Base-by-base conservation (phyloP, 2,113 vertebrate species). In the Gasterosteus nipponicus region DNA sequence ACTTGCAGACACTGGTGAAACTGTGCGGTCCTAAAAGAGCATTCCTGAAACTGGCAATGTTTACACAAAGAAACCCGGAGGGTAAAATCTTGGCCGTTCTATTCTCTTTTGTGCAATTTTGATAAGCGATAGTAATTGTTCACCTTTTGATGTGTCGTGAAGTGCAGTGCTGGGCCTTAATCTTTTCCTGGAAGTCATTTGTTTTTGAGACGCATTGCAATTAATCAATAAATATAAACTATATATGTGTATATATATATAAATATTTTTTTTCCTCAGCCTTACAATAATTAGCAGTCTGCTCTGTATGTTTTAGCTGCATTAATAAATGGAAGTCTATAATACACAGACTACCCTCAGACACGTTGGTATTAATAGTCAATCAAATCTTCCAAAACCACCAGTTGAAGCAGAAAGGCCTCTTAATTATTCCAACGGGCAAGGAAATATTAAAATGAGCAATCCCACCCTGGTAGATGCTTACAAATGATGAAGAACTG, bases 391-490 rank as follows among this genome's bases (percentile, higher is more conserved):
- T 44, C 15, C 59, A 80, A 84, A 85, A 68, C 60, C 66, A 75
- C 80, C 33, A 57, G 66, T 35, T 38, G 44, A 83, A 42, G 76
- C 15, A 85, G 49, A 87, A 79, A 81, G 80, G 77, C 46, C 39
- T 38, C 41, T 42, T 54, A 64, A 76, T 81, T 78, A 82, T 66
- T 71, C 18, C 38, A 70, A 9, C 54, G 61, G 84, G 66, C 61
- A 61, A 67, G 59, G 63, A 41, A 77, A 83, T 87, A 77, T 86
- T 85, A 57, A 86, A 88, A 87, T 75, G 68, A 88, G 82, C 68
- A 57, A 89, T 87, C 84, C 85, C 86, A 88, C 89, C 88, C 83
- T 82, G 71, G 85, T 85, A 78, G 87, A 72, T 75, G 82, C 78
- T 75, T 75, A 84, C 68, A 82, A 89, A 88, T 88, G 87, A 84